Base-by-base conservation (phyloP, 2,797 vertebrate genomes). In the Salmo trutta region DNA sequence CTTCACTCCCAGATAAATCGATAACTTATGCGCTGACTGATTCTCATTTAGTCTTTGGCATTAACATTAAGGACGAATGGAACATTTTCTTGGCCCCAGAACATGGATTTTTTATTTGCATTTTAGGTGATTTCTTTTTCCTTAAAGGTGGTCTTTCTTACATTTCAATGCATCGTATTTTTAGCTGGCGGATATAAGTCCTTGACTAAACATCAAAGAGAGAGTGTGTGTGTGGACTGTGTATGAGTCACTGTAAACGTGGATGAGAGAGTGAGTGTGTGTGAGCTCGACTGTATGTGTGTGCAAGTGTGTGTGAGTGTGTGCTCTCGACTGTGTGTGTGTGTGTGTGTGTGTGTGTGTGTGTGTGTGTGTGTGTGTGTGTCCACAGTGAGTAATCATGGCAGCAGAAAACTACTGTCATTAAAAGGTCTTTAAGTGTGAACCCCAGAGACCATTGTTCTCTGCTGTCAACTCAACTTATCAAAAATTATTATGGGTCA, bases 201-300 rank as follows among this genome's bases (percentile, higher is more conserved):
- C 84, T 86, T 91, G 86, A 91, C 78, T 87, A 89, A 91, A 90
- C 86, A 91, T 91, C 88, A 91, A 91, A 90, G 81, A 36, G 24
- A 24, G 36, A 36, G 54, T 77, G 84, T 86, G 75, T 91, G 88
- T 90, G 86, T 83, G 88, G 82, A 85, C 67, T 86, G 83, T 1
- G 3, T 71, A 81, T 92, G 88, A 92, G 54, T 91, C 91, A 92
- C 75, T 82, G 90, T 87, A 84, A 81, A 87, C 36, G 85, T 86
- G 76, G 90, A 88, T 90, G 86, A 82, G 86, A 29, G 66, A 53
- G 64, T 75, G 64, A 15, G 47, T 14, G 67, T 36, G n/a, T 31
- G 66, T 17, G 29, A 8, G 29, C 31, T 4, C 12, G 24, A 56
- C 47, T 71, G 71, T 81, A 1, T n/a, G 56, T 21, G 74, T 41